Evolutionary conservation across 2,797 vertebrate genomes (phyloP).

Genomic region (Sternarchorhynchus goeldii): DNA sequence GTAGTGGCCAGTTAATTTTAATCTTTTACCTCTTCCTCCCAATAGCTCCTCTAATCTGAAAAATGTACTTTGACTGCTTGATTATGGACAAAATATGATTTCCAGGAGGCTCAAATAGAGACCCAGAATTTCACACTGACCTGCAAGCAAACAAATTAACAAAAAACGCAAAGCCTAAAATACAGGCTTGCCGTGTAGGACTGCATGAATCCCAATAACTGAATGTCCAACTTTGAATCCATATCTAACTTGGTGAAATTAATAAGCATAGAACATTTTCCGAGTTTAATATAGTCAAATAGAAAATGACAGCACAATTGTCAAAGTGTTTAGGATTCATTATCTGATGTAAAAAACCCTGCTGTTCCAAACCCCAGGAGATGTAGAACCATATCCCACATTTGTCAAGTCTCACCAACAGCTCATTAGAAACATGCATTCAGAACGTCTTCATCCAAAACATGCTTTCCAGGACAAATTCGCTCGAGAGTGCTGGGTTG

Average conservation of each 20-base stretch:
- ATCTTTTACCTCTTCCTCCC: too few species aligned
- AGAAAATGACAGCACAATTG: conserved; percentile 2
- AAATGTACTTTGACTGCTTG: neutral
- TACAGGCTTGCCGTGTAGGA: too few species aligned
- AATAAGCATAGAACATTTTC: neutral
- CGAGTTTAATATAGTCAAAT: neutral
- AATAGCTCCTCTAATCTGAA: too few species aligned
- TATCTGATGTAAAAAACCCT: conserved; percentile 22
- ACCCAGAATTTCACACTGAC: too few species aligned
- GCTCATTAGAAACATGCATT: conserved; percentile 44
- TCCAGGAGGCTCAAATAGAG: neutral
- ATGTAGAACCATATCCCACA: conserved; percentile 8
- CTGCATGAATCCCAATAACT: neutral
- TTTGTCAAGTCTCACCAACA: conserved; percentile 2
- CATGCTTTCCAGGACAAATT: conserved; percentile 42
- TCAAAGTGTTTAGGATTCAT: conserved; percentile 43
- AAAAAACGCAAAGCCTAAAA: too few species aligned
- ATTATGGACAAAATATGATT: neutral
- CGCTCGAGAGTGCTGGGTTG: conserved; percentile 7
- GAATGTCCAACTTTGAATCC: neutral
- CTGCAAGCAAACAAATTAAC: neutral
- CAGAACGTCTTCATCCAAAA: conserved; percentile 18
- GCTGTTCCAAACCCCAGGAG: neutral
- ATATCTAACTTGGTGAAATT: neutral
- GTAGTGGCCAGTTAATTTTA: too few species aligned